phyloP scores from a whole-genome alignment of 2,888 invertebrate species.

The Protophormia terraenovae region DNA sequence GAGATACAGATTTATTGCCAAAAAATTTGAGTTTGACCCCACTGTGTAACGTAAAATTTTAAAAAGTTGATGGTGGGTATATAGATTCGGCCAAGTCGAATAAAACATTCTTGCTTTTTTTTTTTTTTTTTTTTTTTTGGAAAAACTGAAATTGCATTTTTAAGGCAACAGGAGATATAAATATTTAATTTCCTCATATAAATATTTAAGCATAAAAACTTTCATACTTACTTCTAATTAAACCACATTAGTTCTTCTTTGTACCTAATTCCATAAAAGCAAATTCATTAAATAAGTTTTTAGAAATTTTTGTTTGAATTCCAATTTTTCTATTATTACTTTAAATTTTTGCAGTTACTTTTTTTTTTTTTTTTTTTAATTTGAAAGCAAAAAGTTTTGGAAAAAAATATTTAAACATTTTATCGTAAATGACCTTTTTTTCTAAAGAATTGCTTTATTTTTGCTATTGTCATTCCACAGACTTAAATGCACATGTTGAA shows the following conservation, averaged over 20 bases:
- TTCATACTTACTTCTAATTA: neutral
- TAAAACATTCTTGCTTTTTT: no score
- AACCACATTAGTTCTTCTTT: neutral
- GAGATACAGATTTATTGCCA: no score
- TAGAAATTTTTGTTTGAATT: neutral
- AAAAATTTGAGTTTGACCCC: no score
- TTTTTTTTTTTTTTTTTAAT: neutral
- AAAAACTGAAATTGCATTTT: no score
- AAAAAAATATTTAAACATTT: conserved; percentile 19
- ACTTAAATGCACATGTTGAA: conserved; percentile 56
- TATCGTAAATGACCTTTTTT: conserved; percentile 32
- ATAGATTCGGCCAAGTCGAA: no score
- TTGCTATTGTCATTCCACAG: conserved; percentile 21
- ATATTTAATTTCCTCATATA: no score
- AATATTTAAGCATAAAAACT: neutral
- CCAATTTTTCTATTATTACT: no score
- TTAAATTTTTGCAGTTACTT: neutral
- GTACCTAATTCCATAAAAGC: conserved; percentile 16
- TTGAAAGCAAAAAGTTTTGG: conserved; percentile 13
- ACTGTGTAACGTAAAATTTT: no score
- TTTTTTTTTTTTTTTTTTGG: no score
- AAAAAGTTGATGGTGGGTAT: no score
- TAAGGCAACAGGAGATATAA: no score
- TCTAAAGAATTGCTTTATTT: conserved; percentile 15
- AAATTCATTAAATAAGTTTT: conserved; percentile 50